Conservation (phyloP, 2,113 vertebrate species). For the Scomber scombrus region DNA sequence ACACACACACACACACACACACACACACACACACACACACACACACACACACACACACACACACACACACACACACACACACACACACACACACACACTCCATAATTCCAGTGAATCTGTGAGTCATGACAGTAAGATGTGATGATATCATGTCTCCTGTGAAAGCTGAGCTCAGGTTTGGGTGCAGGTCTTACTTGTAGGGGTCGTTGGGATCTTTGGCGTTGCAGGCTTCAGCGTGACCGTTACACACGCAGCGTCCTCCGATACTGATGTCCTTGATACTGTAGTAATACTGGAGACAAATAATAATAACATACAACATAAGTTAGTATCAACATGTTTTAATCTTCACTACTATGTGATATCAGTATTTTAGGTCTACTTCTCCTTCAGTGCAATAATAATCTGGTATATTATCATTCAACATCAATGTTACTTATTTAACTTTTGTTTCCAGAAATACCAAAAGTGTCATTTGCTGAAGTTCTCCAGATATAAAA, state of each 20-base stretch:
- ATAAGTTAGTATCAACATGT: slow-evolving; percentile 11
- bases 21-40: neutral
- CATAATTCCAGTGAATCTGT: neutral
- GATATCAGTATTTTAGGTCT: too few relatives aligned
- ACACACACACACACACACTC: neutral
- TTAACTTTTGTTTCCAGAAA: too few relatives aligned
- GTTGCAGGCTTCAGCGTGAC: slow-evolving; percentile 94
- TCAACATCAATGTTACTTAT: too few relatives aligned
- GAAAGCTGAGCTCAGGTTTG: neutral
- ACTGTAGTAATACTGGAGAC: slow-evolving; percentile 95
- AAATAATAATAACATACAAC: slow-evolving; percentile 10
- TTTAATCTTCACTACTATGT: too few relatives aligned
- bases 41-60: slow-evolving; percentile 4
- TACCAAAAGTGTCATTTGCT: too few relatives aligned
- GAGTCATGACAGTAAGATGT: neutral
- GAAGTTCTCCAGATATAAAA: too few relatives aligned
- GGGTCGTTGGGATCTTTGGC: slow-evolving; percentile 92
- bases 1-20: slow-evolving; percentile 1
- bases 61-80: slow-evolving; percentile 2
- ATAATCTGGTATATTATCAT: too few relatives aligned
- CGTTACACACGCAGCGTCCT: slow-evolving; percentile 96
- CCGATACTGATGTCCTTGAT: slow-evolving; percentile 99
- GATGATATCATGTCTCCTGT: neutral
- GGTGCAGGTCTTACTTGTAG: slow-evolving; percentile 88
- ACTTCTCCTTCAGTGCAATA: too few relatives aligned